Conservation (phyloP, 2,113 vertebrate species). For the Hippocampus barbouri region DNA sequence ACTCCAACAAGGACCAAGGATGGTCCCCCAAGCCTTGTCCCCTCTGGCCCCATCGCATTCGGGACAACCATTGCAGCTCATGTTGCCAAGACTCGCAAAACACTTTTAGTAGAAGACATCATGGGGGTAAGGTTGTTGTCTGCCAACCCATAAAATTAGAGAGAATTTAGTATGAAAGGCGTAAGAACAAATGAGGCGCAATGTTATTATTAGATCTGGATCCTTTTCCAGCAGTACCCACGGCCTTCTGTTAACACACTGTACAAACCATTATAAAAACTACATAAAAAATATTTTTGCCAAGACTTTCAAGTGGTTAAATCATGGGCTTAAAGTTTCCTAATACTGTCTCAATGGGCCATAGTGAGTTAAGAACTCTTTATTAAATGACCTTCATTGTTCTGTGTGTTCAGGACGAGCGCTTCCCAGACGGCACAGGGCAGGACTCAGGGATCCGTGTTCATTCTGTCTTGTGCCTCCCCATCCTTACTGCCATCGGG, state of each 20-base stretch:
- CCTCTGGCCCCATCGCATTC: slow-evolving; percentile 85
- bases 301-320: neutral
- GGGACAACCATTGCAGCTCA: slow-evolving; percentile 93
- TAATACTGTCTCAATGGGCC: neutral
- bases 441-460: slow-evolving; percentile 90
- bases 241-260: neutral
- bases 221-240: neutral
- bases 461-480: slow-evolving; percentile 95
- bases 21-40: slow-evolving; percentile 83
- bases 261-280: neutral
- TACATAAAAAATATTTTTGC: neutral
- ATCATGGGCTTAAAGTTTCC: neutral
- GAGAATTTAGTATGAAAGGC: neutral
- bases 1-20: slow-evolving; percentile 88
- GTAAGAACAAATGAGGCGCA: neutral
- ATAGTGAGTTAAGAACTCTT: neutral
- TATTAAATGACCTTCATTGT: neutral
- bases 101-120: slow-evolving; percentile 91
- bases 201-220: neutral
- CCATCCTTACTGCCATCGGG: slow-evolving; percentile 92
- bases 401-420: slow-evolving; percentile 79
- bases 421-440: slow-evolving; percentile 93
- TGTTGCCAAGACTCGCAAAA: slow-evolving; percentile 94
- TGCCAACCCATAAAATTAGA: neutral
- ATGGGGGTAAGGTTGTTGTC: slow-evolving; percentile 78